A percentile compares a stretch with the other conserved stretches of the same genome.
These are phyloP conservation scores for Platyrinchus mystaceus DNA, from an alignment of 2,797 vertebrate genomes.

Conservation along the genomic window DNA sequence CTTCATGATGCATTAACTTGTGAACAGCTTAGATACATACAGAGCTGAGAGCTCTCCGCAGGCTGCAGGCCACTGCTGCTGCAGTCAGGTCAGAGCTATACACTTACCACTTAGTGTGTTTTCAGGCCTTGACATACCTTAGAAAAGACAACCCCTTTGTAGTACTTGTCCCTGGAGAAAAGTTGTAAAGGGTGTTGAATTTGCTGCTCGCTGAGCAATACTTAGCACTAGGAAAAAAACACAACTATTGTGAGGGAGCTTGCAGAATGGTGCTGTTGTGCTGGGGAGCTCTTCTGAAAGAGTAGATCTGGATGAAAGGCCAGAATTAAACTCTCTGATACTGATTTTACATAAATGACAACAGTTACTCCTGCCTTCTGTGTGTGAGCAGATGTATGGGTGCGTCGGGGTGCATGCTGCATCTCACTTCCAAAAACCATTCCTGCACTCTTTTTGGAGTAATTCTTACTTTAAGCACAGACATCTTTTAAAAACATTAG, in stretches of 20 bases:
- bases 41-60: conserved; percentile 4
- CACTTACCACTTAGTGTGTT: not conserved
- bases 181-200: conserved; percentile 57
- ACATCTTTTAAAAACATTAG: not conserved
- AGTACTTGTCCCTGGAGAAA: conserved; percentile 41
- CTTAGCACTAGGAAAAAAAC: conserved; percentile 22
- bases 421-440: not conserved
- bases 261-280: conserved; percentile 28
- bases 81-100: conserved; percentile 16
- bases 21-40: not conserved
- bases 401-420: not conserved
- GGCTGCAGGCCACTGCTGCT: not conserved
- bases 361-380: not conserved
- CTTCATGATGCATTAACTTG: not conserved
- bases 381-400: not conserved
- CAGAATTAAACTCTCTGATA: conserved; percentile 54
- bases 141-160: conserved; percentile 60
- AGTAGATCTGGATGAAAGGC: conserved; percentile 52
- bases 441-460: not conserved
- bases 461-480: not conserved
- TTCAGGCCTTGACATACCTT: conserved; percentile 11
- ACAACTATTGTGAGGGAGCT: conserved; percentile 26
- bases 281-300: conserved; percentile 28
- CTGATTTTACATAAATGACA: conserved; percentile 38
- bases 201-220: conserved; percentile 24